These are phyloP conservation scores for Cryptoprocta ferox DNA, from an alignment of 2,797 vertebrate species.

Conservation along the genomic window DNA sequence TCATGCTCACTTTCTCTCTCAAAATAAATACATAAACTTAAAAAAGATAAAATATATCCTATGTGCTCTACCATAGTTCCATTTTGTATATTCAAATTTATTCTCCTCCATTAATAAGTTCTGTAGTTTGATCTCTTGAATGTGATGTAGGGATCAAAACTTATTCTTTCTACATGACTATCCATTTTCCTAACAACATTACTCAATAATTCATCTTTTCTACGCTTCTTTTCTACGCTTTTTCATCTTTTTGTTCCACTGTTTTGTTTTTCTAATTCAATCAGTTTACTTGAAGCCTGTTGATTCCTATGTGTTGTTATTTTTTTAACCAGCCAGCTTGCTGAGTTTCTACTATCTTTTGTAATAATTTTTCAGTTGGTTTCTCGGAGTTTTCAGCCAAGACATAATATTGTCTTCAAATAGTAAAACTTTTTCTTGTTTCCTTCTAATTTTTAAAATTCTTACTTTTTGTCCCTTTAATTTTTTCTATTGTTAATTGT, in stretches of 20 bases:
- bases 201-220: background rate
- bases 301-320: background rate
- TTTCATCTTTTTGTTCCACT: background rate
- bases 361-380: background rate
- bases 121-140: background rate
- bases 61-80: background rate
- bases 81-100: background rate
- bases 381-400: background rate
- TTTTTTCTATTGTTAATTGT: background rate
- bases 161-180: background rate
- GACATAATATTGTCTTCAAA: background rate
- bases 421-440: background rate
- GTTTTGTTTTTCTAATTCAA: background rate
- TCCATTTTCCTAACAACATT: background rate
- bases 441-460: background rate
- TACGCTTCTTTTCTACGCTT: background rate
- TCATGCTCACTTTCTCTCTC: no score
- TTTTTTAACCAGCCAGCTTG: background rate
- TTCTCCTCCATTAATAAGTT: background rate
- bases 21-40: no score
- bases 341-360: background rate
- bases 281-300: background rate
- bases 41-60: background rate
- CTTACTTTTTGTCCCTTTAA: background rate
- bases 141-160: background rate